phyloP scores from a whole-genome alignment of 1,140 invertebrate genomes.

The Diuraphis noxia region DNA sequence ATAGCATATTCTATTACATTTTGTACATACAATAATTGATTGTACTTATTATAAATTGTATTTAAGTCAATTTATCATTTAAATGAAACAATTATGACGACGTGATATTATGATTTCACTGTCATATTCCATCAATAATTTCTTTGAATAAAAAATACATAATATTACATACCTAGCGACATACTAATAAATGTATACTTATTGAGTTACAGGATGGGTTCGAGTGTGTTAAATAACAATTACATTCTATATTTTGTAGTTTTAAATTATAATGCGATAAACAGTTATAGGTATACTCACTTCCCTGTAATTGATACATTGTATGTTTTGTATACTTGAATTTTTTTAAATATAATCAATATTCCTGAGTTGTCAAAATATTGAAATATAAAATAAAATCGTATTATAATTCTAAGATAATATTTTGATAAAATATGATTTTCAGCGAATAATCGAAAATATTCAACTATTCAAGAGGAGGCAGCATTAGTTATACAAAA shows the following conservation, averaged over 20 bases:
- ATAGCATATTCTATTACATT: no score
- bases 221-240: not conserved
- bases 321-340: not conserved
- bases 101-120: no score
- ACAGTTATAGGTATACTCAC: not conserved
- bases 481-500: slow-evolving; percentile 74
- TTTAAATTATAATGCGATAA: not conserved
- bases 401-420: not conserved
- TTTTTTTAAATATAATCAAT: not conserved
- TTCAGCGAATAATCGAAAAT: not conserved
- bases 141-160: no score
- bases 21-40: no score
- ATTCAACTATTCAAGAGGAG: slow-evolving; percentile 63
- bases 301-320: not conserved
- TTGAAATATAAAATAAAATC: not conserved
- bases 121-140: no score
- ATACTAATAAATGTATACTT: not conserved
- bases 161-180: not conserved
- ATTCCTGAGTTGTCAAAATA: not conserved
- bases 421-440: not conserved
- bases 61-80: no score
- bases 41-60: no score
- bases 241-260: not conserved
- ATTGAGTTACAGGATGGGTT: not conserved
- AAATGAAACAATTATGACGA: no score